A percentile compares a stretch with the other conserved stretches of the same genome.
These are phyloP conservation scores for Pitangus sulphuratus DNA, from an alignment of 2,797 vertebrate species.

Conservation along the genomic window DNA sequence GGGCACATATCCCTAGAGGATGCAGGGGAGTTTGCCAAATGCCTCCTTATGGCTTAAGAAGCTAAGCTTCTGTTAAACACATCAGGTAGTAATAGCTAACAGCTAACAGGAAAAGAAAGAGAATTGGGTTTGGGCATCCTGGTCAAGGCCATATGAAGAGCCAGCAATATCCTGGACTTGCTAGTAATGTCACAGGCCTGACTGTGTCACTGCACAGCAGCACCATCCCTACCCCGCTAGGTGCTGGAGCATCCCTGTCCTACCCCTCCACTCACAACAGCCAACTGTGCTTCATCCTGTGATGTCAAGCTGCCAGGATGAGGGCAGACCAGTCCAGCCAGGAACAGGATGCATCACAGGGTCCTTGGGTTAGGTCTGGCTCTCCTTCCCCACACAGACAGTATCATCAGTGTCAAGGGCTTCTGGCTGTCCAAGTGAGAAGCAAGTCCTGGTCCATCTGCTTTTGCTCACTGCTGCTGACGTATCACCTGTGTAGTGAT, in stretches of 20 bases:
- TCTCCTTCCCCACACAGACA: not conserved
- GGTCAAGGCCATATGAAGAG: not conserved
- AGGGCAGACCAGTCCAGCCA: not conserved
- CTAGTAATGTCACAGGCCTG: not conserved
- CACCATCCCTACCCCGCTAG: rapidly evolving
- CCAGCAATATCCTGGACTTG: not conserved
- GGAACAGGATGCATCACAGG: not conserved
- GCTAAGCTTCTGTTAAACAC: not conserved
- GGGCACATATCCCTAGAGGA: not conserved
- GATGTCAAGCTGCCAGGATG: not conserved
- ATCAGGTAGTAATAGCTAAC: not conserved
- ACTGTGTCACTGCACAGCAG: not conserved
- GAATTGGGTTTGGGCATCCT: not conserved
- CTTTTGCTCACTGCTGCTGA: not conserved
- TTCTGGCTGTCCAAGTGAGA: not conserved
- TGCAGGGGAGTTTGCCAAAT: not conserved
- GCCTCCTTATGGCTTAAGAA: not conserved
- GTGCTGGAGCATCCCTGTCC: not conserved
- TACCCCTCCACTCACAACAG: not conserved
- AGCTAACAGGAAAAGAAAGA: not conserved
- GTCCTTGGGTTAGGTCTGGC: not conserved
- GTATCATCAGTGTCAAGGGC: not conserved
- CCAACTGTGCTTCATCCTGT: not conserved
- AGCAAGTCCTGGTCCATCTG: not conserved
- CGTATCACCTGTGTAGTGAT: rapidly evolving